phyloP scores from a whole-genome alignment of 1,140 invertebrate genomes.

The Tribolium madens region DNA sequence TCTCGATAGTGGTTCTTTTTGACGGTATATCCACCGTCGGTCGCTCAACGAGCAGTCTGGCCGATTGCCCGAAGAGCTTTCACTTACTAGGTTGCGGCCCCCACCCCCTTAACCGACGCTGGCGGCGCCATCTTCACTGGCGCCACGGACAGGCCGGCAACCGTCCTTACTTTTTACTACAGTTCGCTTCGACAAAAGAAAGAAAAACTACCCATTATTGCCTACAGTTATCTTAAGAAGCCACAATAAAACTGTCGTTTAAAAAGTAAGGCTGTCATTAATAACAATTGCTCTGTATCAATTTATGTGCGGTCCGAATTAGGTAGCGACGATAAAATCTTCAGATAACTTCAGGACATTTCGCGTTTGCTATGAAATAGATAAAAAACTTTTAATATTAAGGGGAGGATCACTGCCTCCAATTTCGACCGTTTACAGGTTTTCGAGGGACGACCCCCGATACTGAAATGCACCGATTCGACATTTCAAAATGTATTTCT shows the following conservation, averaged over 20 bases:
- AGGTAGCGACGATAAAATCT: constrained; percentile 60
- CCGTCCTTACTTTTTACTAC: constrained; percentile 64
- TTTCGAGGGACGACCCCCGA: not conserved
- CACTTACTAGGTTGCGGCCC: constrained; percentile 51
- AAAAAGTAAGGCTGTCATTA: constrained; percentile 63
- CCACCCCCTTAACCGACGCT: constrained; percentile 45
- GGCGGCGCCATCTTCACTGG: constrained; percentile 52
- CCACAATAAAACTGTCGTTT: constrained; percentile 65
- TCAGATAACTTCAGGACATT: constrained; percentile 25
- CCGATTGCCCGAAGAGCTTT: constrained; percentile 58
- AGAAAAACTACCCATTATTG: constrained; percentile 65
- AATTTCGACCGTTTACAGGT: constrained; percentile 1
- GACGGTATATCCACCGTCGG: not conserved
- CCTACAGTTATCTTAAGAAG: constrained; percentile 65
- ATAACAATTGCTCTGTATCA: constrained; percentile 63
- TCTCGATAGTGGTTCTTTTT: constrained; percentile 45
- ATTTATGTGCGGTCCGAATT: constrained; percentile 61
- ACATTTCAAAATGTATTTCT: not conserved
- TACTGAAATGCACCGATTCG: not conserved
- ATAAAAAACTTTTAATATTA: constrained; percentile 37
- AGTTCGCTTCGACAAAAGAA: constrained; percentile 58
- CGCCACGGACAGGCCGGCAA: constrained; percentile 54
- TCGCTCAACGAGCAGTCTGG: constrained; percentile 46
- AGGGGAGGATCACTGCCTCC: not conserved
- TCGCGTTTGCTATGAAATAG: constrained; percentile 30